Evolutionary conservation across 2,888 invertebrate species (phyloP).

Genomic region (Branchipolynoe longqiensis): DNA sequence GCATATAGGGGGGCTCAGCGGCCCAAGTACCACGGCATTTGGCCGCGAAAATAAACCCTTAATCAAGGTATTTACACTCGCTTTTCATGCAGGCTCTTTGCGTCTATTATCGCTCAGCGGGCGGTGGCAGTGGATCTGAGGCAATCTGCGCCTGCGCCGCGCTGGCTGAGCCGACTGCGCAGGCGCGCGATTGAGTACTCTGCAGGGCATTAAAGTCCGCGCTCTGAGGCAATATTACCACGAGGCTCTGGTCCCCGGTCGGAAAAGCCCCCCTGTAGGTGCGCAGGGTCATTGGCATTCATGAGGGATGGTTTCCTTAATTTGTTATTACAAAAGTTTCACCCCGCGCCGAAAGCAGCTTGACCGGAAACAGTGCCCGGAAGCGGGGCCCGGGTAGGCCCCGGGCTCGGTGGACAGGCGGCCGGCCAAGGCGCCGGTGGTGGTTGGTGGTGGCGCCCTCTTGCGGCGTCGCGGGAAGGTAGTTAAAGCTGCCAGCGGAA

Average conservation of each 20-base stretch:
- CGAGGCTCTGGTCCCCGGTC: neutral
- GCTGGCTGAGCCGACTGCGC: conserved; percentile 42
- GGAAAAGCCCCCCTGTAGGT: conserved; percentile 50
- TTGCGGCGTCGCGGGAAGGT: neutral
- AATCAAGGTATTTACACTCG: conserved; percentile 55
- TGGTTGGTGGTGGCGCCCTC: conserved; percentile 16
- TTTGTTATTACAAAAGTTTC: conserved; percentile 58
- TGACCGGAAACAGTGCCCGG: conserved; percentile 56
- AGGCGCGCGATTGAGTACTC: conserved; percentile 47
- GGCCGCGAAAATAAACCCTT: conserved; percentile 45
- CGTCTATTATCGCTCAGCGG: conserved; percentile 46
- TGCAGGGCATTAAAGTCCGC: conserved; percentile 48
- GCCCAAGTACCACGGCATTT: conserved; percentile 45
- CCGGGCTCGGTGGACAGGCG: conserved; percentile 15
- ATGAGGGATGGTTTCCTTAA: conserved; percentile 53
- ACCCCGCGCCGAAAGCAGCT: conserved; percentile 40
- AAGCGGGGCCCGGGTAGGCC: conserved; percentile 36
- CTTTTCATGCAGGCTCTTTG: conserved; percentile 48
- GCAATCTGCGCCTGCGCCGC: conserved; percentile 48
- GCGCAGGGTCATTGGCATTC: conserved; percentile 46
- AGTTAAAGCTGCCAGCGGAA: conserved; percentile 48
- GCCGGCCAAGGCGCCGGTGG: neutral
- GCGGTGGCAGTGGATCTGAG: conserved; percentile 49
- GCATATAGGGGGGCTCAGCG: neutral
- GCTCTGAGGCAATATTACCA: conserved; percentile 38